These are phyloP conservation scores for Otus sunia DNA, from an alignment of 2,113 vertebrate species.

Conservation along the genomic window DNA sequence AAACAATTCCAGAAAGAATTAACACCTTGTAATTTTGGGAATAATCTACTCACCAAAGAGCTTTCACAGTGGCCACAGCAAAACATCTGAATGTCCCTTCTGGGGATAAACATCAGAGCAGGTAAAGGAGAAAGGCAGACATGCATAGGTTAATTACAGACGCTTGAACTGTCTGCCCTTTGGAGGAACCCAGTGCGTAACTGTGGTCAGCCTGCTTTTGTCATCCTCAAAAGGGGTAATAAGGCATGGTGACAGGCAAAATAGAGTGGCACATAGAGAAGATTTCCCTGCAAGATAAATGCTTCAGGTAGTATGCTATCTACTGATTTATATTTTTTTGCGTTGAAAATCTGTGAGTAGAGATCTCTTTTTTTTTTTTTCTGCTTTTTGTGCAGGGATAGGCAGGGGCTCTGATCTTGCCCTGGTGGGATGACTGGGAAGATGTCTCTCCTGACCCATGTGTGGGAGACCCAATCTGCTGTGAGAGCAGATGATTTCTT, in stretches of 20 bases:
- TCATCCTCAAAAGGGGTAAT: background rate
- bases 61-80: background rate
- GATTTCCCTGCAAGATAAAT: background rate
- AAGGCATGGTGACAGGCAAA: background rate
- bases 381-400: rapidly evolving
- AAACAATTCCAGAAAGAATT: background rate
- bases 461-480: no score
- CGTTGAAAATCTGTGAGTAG: background rate
- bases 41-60: background rate
- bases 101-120: background rate
- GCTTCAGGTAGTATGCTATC: background rate
- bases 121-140: background rate
- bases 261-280: background rate
- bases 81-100: background rate
- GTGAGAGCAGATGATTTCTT: background rate
- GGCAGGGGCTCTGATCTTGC: background rate
- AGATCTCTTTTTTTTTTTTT: background rate
- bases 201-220: background rate
- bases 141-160: background rate
- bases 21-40: background rate
- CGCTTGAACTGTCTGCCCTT: background rate
- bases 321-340: background rate
- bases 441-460: background rate
- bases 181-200: background rate
- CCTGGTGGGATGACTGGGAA: background rate